Evolutionary conservation across 2,113 vertebrate genomes (phyloP), one percentile per base, ranked within the genome.

Genomic region (Pontoporia blainvillei): DNA sequence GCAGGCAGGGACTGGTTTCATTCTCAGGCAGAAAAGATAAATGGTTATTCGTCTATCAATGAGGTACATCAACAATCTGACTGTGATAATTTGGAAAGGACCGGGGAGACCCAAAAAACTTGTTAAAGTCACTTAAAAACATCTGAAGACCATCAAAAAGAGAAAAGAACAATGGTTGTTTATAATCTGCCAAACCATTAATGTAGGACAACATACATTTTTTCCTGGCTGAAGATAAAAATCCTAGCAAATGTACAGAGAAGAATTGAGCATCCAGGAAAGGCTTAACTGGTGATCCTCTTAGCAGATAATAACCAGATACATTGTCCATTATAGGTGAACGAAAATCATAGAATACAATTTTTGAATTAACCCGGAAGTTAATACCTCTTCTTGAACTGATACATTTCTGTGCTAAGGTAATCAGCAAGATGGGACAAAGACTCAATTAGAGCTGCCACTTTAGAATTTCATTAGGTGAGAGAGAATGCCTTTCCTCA

Each of bases 401-500:
- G 94, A 88, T 96, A 96, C 81, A 78, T 91, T 95, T 97, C 96
- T 97, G 93, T 96, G 90, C 95, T 79, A 97, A 97, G 91, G 76
- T 97, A 97, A 97, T 97, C 94, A 97, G 96, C 31, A 96, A 96
- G 79, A 96, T 94, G 20, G 90, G 84, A 79, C 85, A 97, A 97
- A 96, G 76, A 97, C 95, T 41, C 78, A 71, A 95, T 92, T 96
- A 98, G 92, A 87, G 71, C 96, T 96, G 81, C 82, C 90, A 92
- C 71, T 94, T 97, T 82, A 94, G 0, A 93, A 95, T 98, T 98
- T 98, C 95, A 96, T 96, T 97, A 96, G 81, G 78, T 97, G 95
- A 98, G 78, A 98, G 97, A 98, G 67, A 96, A 96, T 97, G 75
- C 95, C 93, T 71, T 96, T 93, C 83, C 94, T 98, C 97, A 94